Base-by-base conservation (phyloP, 2,797 vertebrate genomes). In the Brotula barbata region DNA sequence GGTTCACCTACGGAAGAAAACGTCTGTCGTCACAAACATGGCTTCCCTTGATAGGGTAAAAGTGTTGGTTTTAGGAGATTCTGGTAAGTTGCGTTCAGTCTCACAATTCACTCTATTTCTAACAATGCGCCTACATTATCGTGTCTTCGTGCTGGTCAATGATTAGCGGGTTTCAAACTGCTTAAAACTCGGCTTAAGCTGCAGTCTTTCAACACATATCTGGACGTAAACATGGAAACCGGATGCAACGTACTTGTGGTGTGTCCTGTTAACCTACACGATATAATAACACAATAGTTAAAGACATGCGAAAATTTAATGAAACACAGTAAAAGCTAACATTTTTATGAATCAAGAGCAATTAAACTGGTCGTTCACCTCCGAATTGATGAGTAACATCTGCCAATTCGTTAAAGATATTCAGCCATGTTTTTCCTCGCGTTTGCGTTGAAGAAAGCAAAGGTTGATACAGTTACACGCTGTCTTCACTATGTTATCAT, bases 61-160 rank as follows among this genome's bases (percentile, higher is more conserved):
- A 85, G 95, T 98, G 3, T 69, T 99, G 78, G 97, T 99, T 62
- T 86, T 99, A 83, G 97, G 97, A 33, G 96, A 99, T 86, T 99
- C 96, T 15, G 97, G 96, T 98, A 85, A 84, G 85, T 71, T 41
- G 20, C 20, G 0, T 2, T 5, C 5, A 7, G 56, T 66, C 69
- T 59, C 0, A 0, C 4, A 1, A 7, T 1, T 11, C 1, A 13
- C 3, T 36, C 0, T 19, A 25, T 1, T n/a, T 15, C 3, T 39
- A 14, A 16, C 0, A 46, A 51, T 1, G 2, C 7, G 2, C 34
- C 2, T 41, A 1, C 0, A 21, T 7, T 45, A 2, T 8, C 0
- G 7, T 52, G 14, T 25, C 0, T 48, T 40, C 42, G 11, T 42
- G 52, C 4, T 33, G 9, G 3, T 1, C 1, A 20, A 13, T 33